phyloP scores from a whole-genome alignment of 2,888 invertebrate genomes.

The Autographa gamma region DNA sequence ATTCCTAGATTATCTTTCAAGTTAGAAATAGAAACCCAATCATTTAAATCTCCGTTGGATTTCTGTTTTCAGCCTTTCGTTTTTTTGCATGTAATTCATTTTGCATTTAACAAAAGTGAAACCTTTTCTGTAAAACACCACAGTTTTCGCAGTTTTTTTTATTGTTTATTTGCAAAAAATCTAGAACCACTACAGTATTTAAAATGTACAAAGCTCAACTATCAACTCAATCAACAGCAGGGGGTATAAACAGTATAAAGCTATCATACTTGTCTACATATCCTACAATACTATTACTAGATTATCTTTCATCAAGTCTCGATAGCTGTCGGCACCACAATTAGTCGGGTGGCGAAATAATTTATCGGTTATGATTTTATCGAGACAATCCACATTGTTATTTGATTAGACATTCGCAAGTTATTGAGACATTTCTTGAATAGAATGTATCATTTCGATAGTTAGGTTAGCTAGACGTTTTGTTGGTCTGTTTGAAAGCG shows the following conservation, averaged over 20 bases:
- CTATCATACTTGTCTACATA: neutral
- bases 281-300: conserved; percentile 1
- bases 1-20: too few relatives aligned
- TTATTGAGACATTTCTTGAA: conserved; percentile 6
- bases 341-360: conserved; percentile 42
- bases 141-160: too few relatives aligned
- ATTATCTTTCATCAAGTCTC: conserved; percentile 7
- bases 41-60: too few relatives aligned
- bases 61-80: too few relatives aligned
- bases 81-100: too few relatives aligned
- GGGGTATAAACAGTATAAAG: neutral
- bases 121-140: too few relatives aligned
- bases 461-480: neutral
- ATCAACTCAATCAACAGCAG: too few relatives aligned
- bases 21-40: too few relatives aligned
- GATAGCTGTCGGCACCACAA: conserved; percentile 32
- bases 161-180: too few relatives aligned
- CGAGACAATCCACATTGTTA: conserved; percentile 38
- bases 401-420: conserved; percentile 40
- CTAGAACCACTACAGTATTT: too few relatives aligned
- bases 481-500: neutral
- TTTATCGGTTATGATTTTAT: conserved; percentile 53
- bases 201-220: too few relatives aligned
- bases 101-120: too few relatives aligned
- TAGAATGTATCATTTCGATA: neutral